A percentile compares a stretch with the other conserved stretches of the same genome.
Evolutionary conservation across 2,888 invertebrate genomes (phyloP).

Genomic region (Noctua janthe): DNA sequence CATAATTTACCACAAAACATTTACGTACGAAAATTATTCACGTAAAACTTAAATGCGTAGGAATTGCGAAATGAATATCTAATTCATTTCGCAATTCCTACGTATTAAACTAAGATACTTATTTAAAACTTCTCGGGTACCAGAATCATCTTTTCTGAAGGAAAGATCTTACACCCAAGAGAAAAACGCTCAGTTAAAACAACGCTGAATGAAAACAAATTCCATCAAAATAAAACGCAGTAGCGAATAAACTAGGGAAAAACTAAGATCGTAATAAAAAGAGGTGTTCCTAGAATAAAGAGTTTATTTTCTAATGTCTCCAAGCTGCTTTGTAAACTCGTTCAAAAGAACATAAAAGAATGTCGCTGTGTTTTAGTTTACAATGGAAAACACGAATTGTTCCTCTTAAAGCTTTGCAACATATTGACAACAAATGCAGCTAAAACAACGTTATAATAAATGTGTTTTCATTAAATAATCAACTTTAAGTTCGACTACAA

Average conservation of each 20-base stretch:
- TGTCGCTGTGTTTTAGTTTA: constrained; percentile 50
- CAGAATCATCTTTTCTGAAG: neutral
- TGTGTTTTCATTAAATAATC: constrained; percentile 40
- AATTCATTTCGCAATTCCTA: neutral
- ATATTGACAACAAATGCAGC: constrained; percentile 65
- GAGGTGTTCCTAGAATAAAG: constrained; percentile 19
- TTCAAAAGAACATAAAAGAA: constrained; percentile 49
- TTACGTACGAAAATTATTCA: neutral
- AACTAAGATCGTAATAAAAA: constrained; percentile 10
- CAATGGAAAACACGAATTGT: constrained; percentile 68
- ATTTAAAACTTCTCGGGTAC: neutral
- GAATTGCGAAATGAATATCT: no score
- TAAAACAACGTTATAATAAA: constrained; percentile 55
- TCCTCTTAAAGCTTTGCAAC: constrained; percentile 67
- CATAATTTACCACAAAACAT: neutral
- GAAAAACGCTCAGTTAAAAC: neutral
- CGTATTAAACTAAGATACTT: neutral
- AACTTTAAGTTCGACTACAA: neutral
- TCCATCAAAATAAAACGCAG: constrained; percentile 10
- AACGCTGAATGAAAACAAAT: constrained; percentile 18
- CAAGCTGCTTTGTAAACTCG: constrained; percentile 46
- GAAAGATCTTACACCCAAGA: neutral
- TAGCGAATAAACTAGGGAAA: constrained; percentile 4
- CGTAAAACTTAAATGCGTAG: no score
- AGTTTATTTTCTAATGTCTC: constrained; percentile 36